These are phyloP conservation scores for Cairina moschata DNA, from an alignment of 2,113 vertebrate genomes.

Conservation along the genomic window DNA sequence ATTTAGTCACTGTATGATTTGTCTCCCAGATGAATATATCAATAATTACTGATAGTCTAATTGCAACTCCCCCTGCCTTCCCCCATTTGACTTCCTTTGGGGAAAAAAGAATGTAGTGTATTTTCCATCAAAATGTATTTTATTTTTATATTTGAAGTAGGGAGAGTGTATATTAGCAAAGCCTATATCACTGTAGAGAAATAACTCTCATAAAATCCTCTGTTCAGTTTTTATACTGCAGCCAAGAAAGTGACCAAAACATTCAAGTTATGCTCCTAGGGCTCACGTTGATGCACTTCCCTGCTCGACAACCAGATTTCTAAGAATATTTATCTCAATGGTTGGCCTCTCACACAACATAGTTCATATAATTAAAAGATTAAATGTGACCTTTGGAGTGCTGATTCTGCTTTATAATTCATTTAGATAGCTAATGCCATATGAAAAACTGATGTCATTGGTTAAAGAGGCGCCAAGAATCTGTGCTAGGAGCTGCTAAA, in stretches of 20 bases:
- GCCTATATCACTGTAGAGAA: not conserved
- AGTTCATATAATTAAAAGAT: not conserved
- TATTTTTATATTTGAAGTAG: not conserved
- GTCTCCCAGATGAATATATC: not conserved
- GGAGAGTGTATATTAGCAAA: not conserved
- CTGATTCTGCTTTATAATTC: not conserved
- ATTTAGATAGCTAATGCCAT: not conserved
- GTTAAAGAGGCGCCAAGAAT: not conserved
- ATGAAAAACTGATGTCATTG: not conserved
- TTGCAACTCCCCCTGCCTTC: not conserved
- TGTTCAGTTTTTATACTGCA: not conserved
- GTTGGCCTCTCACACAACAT: not conserved
- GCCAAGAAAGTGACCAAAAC: not conserved
- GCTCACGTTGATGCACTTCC: not conserved
- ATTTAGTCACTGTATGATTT: not conserved
- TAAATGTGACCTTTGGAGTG: not conserved
- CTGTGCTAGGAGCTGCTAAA: not conserved
- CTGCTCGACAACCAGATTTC: not conserved
- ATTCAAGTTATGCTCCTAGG: not conserved
- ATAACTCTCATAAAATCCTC: not conserved
- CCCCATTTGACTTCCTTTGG: not conserved
- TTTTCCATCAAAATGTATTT: not conserved
- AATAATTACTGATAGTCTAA: not conserved
- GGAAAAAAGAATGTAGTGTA: not conserved
- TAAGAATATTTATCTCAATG: not conserved